phyloP scores from a whole-genome alignment of 2,113 vertebrate genomes.

The Labeo catla region DNA sequence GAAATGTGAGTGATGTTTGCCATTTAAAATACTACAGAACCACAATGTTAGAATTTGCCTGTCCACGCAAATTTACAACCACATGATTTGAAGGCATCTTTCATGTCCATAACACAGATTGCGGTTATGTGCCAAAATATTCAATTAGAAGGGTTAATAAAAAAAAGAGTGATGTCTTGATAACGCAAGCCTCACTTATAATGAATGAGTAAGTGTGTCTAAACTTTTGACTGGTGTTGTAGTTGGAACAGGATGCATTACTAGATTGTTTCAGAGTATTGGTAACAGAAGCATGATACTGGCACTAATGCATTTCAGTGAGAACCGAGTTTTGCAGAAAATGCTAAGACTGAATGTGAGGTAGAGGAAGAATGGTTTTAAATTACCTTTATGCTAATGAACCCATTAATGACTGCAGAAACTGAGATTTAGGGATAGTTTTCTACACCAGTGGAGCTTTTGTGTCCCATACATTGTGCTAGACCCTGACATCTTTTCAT shows the following conservation, averaged over 20 bases:
- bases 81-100: background rate
- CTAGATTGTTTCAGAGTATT: background rate
- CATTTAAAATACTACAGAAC: background rate
- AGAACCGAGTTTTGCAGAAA: background rate
- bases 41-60: too few species aligned
- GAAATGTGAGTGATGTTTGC: background rate
- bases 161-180: background rate
- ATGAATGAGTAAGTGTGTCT: background rate
- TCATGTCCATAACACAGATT: background rate
- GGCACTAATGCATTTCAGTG: background rate
- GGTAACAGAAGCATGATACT: background rate
- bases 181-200: background rate
- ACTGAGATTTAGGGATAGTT: constrained; percentile 39
- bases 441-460: constrained; percentile 21
- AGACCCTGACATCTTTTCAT: constrained; percentile 17
- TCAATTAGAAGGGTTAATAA: background rate
- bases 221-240: background rate
- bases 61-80: background rate
- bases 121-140: background rate
- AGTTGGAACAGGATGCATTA: background rate
- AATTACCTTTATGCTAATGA: constrained; percentile 62
- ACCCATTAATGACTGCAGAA: constrained; percentile 64
- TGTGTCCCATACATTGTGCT: constrained; percentile 9
- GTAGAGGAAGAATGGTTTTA: background rate
- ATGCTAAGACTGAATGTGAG: constrained; percentile 4